Evolutionary conservation across 2,888 invertebrate genomes (phyloP).

Genomic region (Rhagophthalmus giganteus): DNA sequence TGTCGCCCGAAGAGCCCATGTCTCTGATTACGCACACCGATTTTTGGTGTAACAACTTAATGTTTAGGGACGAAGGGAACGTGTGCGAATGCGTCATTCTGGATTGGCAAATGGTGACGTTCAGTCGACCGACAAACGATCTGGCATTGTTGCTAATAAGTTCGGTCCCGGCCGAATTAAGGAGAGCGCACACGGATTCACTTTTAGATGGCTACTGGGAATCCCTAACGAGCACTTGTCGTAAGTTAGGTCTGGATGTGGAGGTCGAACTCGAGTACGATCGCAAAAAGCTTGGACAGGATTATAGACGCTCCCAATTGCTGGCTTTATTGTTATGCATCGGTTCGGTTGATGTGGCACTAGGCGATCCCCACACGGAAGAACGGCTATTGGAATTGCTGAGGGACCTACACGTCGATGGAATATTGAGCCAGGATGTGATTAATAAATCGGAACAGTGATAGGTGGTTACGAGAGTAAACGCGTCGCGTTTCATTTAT

Average conservation of each 20-base stretch:
- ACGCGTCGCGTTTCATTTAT: no score
- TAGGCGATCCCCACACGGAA: constrained; percentile 76
- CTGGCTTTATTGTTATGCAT: constrained; percentile 77
- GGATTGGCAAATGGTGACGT: constrained; percentile 85
- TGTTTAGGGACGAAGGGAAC: constrained; percentile 62
- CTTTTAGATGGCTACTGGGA: constrained; percentile 74
- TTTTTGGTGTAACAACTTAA: constrained; percentile 81
- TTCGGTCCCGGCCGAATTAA: constrained; percentile 71
- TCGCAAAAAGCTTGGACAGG: constrained; percentile 58
- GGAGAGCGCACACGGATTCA: constrained; percentile 64
- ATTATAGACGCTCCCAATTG: constrained; percentile 68
- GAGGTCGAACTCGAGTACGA: constrained; percentile 61
- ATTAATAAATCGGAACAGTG: constrained; percentile 17
- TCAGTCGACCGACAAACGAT: constrained; percentile 77
- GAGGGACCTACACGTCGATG: constrained; percentile 71
- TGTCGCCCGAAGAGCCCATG: constrained; percentile 72
- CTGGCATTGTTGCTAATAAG: constrained; percentile 73
- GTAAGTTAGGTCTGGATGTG: constrained; percentile 65
- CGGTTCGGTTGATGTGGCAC: constrained; percentile 78
- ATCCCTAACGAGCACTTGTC: constrained; percentile 64
- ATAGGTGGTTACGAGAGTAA: no score
- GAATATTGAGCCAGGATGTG: constrained; percentile 57
- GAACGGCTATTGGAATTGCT: constrained; percentile 74
- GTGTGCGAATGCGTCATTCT: constrained; percentile 68
- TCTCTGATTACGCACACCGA: constrained; percentile 80